Evolutionary conservation across 2,797 vertebrate genomes (phyloP), one percentile per base, ranked within the genome.

Genomic region (Eremophila alpestris): DNA sequence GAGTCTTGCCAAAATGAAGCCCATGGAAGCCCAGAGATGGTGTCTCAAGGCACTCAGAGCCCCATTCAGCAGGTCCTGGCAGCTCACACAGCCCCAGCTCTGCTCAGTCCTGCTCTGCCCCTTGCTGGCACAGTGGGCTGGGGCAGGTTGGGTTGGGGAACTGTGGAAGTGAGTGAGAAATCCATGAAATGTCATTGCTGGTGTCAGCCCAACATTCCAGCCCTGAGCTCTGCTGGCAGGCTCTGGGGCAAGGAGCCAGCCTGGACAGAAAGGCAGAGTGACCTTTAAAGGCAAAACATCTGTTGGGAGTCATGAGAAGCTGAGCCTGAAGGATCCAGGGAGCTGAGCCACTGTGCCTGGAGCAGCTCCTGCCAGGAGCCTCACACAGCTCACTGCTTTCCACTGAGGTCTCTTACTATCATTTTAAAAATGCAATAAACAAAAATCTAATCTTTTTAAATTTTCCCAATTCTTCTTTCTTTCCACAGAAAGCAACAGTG

Each of bases 231-330:
- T n/a, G 76, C 13, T 91, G 90, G 75, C 90, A 79, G 10, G 15
- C 49, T n/a, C 88, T 67, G 60, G 86, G 77, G 73, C 22, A 10
- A 83, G 63, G 43, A 87, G 90, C 86, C 56, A 12, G 70, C 58
- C 84, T 48, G 60, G 60, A 51, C 85, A 54, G 52, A 32, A 15
- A 73, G 60, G 16, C 74, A 5, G 45, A 74, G 87, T 45, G 82
- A 77, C 87, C 93, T 94, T 93, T 60, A 87, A 93, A 96, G 93
- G 89, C 56, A 92, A 77, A 96, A 84, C 75, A 60, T 80, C 89
- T 84, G 89, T 5, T 7, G 64, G 30, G 78, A 93, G 63, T 3
- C 86, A 55, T 4, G 63, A 34, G 81, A 56, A 74, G 77, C 63
- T 82, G 62, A 69, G 78, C 12, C 29, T 19, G 36, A 48, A 0